These are phyloP conservation scores for Camelus bactrianus DNA, from an alignment of 2,113 vertebrate genomes.

Conservation along the genomic window DNA sequence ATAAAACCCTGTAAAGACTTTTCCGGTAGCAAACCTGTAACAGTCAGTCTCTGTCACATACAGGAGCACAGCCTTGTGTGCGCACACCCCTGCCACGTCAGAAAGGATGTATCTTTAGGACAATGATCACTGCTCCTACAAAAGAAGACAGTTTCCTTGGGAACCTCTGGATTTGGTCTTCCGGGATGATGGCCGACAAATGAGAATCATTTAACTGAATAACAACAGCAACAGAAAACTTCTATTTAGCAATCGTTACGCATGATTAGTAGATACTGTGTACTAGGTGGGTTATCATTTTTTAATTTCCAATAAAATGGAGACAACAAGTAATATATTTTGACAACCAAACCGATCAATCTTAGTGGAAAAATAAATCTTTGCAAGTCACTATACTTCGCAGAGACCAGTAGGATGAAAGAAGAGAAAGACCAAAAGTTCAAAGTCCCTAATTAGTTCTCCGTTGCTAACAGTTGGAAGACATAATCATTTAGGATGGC, in stretches of 20 bases:
- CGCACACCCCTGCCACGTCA: fast-evolving
- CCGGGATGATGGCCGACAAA: not conserved
- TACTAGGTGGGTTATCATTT: not conserved
- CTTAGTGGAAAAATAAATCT: not conserved
- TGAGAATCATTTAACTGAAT: not conserved
- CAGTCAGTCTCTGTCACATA: not conserved
- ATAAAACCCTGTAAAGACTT: not conserved
- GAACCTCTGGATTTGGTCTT: not conserved
- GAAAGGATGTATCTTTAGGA: not conserved
- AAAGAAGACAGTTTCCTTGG: not conserved
- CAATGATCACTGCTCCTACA: fast-evolving
- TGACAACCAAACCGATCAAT: not conserved
- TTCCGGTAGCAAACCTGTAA: not conserved
- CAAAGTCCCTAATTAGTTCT: not conserved
- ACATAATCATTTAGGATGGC: not conserved
- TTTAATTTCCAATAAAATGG: not conserved
- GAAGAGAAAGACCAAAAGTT: not conserved
- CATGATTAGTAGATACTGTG: not conserved
- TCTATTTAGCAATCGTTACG: not conserved
- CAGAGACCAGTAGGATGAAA: not conserved
- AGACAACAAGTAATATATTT: not conserved
- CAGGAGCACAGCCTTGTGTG: not conserved
- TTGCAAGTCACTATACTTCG: not conserved
- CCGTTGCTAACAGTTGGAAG: no score
- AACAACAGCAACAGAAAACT: not conserved